A percentile compares a stretch with the other conserved stretches of the same genome.
These are phyloP conservation scores for Hippolais icterina DNA, from an alignment of 2,113 vertebrate genomes.

Conservation along the genomic window DNA sequence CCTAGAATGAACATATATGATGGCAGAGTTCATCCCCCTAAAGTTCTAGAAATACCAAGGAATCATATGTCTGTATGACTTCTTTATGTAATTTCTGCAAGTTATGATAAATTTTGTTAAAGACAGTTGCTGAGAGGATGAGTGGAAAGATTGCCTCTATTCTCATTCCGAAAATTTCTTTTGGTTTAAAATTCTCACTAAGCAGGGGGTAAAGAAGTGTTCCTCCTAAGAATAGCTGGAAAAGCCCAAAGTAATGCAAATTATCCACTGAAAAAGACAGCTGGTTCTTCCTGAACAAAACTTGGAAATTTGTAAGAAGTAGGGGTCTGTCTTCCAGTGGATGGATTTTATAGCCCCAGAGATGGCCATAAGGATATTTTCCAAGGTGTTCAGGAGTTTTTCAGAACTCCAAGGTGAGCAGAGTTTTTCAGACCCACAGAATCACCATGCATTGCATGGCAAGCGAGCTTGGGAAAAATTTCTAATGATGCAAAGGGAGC, in stretches of 20 bases:
- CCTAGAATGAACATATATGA: not conserved
- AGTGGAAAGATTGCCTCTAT: not conserved
- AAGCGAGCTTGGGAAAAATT: not conserved
- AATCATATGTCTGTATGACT: not conserved
- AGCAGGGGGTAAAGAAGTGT: not conserved
- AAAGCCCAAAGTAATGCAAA: not conserved
- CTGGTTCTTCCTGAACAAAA: not conserved
- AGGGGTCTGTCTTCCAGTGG: not conserved
- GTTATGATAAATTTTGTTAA: not conserved
- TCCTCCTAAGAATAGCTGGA: not conserved
- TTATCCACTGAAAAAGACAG: not conserved
- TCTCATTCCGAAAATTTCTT: not conserved
- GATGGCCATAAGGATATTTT: not conserved
- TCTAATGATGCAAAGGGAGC: not conserved
- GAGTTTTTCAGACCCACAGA: not conserved
- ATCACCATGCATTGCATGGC: not conserved
- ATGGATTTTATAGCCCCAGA: not conserved
- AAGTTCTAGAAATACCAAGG: not conserved
- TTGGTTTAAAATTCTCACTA: not conserved
- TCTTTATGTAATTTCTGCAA: not conserved
- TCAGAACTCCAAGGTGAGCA: too few relatives aligned
- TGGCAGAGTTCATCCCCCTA: not conserved
- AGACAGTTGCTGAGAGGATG: not conserved
- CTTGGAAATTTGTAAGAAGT: not conserved
- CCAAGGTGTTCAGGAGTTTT: not conserved